Evolutionary conservation across 2,888 invertebrate species (phyloP).

Genomic region (Endomychus coccineus): DNA sequence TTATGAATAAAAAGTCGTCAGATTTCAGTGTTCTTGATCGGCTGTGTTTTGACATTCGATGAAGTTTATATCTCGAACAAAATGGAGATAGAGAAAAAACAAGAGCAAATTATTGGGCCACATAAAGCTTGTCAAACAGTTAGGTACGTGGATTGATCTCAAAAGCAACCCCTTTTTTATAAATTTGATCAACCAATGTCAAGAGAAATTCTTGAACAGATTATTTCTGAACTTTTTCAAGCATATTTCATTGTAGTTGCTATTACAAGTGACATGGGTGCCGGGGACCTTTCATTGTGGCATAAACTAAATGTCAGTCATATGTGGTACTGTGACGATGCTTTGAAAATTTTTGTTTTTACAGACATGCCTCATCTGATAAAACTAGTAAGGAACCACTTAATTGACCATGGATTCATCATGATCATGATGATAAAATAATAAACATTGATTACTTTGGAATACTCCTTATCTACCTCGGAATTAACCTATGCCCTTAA

Average conservation of each 20-base stretch:
- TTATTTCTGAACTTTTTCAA: no score
- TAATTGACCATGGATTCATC: constrained; percentile 20
- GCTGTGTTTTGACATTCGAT: constrained; percentile 24
- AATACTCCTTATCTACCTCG: constrained; percentile 13
- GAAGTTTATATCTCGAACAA: constrained; percentile 25
- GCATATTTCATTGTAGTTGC: constrained; percentile 24
- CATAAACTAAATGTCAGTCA: no score
- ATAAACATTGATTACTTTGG: constrained; percentile 16
- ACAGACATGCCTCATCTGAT: constrained; percentile 23
- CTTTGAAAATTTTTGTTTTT: constrained; percentile 20
- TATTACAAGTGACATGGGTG: constrained; percentile 21
- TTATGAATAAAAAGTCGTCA: constrained; percentile 21
- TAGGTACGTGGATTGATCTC: constrained; percentile 20
- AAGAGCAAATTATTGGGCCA: constrained; percentile 23
- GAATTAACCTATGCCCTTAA: constrained; percentile 22
- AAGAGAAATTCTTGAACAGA: no score
- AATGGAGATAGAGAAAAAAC: constrained; percentile 23
- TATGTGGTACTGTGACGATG: constrained; percentile 18
- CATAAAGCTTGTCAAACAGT: constrained; percentile 24
- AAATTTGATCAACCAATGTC: constrained; percentile 25
- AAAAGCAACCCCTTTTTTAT: constrained; percentile 27
- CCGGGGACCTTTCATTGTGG: constrained; percentile 1
- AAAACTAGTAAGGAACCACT: constrained; percentile 23
- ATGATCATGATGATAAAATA: constrained; percentile 2
- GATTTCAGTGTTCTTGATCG: constrained; percentile 10